Base-by-base conservation (phyloP, 2,888 invertebrate genomes). In the Melieria omissa region DNA sequence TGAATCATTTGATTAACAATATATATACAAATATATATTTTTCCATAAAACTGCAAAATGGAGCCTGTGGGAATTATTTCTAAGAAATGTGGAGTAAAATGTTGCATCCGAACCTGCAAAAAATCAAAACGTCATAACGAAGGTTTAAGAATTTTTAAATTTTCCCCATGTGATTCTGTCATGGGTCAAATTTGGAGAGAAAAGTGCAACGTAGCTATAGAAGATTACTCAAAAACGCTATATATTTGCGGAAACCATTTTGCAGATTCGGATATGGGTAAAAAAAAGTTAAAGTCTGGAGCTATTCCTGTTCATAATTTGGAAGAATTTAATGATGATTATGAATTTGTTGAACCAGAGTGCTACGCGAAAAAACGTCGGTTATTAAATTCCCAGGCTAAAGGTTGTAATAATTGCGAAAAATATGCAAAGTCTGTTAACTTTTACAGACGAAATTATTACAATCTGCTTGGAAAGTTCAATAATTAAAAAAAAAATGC, bases 401-500 rank as follows among this genome's bases (percentile, higher is more conserved):
- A 44, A 52, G 29, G 29, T 29, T 65, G 65, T 44, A 52, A 54
- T 16, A 54, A 54, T 42, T 67, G 66, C 52, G 66, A 47, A 47
- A 57, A 67, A 47, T 57, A 47, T 44, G 46, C 52, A 42, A 65
- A 65, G 47, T 41, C n/a, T 10, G 14, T 16, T 16, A n/a, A 10
- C 44, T 65, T 65, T 65, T 65, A 65, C 47, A 65, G 64, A 52
- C 14, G 42, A 16, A 47, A 64, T 29, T 64, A 49, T 49, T 16
- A 12, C 10, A 45, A 49, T 29, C 29, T 29, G 29, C 29, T 29
- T 29, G 29, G 29, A 29, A 29, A 29, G 29, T 29, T 29, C 3
- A 29, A 29, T 29, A 29, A 29, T 29, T 29, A 3, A 1, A 29
- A 29, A 29, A 29, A n/a, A n/a, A 29, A 29, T 29, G 29, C 29